A percentile compares a stretch with the other conserved stretches of the same genome.
phyloP scores from a whole-genome alignment of 2,888 invertebrate genomes.

The Eristalis intricaria region DNA sequence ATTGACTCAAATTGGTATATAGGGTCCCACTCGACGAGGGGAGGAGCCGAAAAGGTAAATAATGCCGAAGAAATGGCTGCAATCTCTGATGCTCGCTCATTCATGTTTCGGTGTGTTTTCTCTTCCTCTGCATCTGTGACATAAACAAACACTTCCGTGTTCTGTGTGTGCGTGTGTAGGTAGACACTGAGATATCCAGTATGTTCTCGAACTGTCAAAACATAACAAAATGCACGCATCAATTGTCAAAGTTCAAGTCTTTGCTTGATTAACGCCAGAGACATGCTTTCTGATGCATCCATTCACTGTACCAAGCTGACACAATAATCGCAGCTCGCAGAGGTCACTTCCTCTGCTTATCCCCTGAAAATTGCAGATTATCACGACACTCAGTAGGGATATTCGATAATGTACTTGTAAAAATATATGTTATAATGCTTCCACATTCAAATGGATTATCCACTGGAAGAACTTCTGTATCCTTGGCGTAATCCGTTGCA shows the following conservation, averaged over 20 bases:
- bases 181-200: too few species aligned
- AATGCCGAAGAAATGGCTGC: too few species aligned
- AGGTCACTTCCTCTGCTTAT: background rate
- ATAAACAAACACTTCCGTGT: too few species aligned
- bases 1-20: background rate
- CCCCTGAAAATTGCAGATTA: background rate
- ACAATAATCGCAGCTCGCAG: background rate
- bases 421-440: conserved; percentile 41
- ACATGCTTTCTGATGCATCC: background rate
- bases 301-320: background rate
- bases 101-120: too few species aligned
- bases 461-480: conserved; percentile 18
- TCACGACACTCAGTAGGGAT: background rate
- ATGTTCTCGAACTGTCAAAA: too few species aligned
- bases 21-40: background rate
- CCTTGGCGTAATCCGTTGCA: conserved; percentile 37
- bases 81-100: too few species aligned
- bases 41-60: too few species aligned
- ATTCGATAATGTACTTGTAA: conserved; percentile 16
- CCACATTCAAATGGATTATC: conserved; percentile 46
- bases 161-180: too few species aligned
- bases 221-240: too few species aligned
- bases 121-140: too few species aligned
- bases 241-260: too few species aligned
- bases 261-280: too few species aligned